A percentile compares a stretch with the other conserved stretches of the same genome.
Evolutionary conservation across 2,113 vertebrate genomes (phyloP).

Genomic region (Etheostoma spectabile): DNA sequence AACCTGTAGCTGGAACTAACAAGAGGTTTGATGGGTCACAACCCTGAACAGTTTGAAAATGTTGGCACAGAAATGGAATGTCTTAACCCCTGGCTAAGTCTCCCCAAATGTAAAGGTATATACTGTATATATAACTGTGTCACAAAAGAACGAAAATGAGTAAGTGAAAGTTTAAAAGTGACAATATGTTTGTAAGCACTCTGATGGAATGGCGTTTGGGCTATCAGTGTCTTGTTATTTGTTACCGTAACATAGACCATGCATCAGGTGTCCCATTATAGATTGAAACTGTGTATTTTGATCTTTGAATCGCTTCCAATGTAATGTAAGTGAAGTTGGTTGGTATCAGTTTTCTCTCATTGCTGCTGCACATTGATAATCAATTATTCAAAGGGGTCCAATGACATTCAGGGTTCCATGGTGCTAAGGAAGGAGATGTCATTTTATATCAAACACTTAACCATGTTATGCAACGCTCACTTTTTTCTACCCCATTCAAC

Average conservation of each 20-base stretch:
- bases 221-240: constrained; percentile 13
- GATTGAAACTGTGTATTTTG: constrained; percentile 56
- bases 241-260: constrained; percentile 53
- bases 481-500: constrained; percentile 11
- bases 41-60: neutral
- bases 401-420: constrained; percentile 40
- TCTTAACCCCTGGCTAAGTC: neutral
- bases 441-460: constrained; percentile 48
- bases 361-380: constrained; percentile 49
- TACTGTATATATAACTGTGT: neutral
- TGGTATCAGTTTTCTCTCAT: constrained; percentile 53
- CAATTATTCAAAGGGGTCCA: constrained; percentile 72
- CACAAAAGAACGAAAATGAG: neutral
- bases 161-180: neutral
- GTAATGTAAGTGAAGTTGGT: constrained; percentile 63
- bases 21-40: neutral
- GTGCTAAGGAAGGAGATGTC: constrained; percentile 30
- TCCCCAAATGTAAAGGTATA: neutral
- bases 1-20: neutral
- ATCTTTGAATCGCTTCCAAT: constrained; percentile 55
- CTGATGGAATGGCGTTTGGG: neutral
- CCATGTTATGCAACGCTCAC: constrained; percentile 1
- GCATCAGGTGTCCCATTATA: constrained; percentile 42
- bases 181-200: neutral
- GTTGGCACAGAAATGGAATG: neutral